A percentile compares a stretch with the other conserved stretches of the same genome.
Evolutionary conservation across 2,888 invertebrate genomes (phyloP).

Genomic region (Hoplodrina blanda): DNA sequence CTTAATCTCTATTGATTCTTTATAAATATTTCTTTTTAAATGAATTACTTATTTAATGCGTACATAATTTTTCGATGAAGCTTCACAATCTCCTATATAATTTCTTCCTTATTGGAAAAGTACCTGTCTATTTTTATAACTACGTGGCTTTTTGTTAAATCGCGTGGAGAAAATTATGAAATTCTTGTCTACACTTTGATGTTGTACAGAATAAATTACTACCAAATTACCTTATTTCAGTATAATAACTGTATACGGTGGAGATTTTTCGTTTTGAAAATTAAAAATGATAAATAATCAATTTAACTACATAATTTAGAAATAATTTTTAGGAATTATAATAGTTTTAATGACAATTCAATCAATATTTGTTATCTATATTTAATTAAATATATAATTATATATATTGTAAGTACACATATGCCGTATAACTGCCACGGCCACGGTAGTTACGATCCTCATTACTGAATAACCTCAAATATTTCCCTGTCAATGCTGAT

Average conservation of each 20-base stretch:
- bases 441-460: neutral
- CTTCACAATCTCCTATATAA: constrained; percentile 45
- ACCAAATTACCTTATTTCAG: too few relatives aligned
- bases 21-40: constrained; percentile 57
- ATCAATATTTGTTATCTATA: too few relatives aligned
- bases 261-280: neutral
- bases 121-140: constrained; percentile 25
- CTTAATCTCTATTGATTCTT: constrained; percentile 39
- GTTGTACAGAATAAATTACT: constrained; percentile 25
- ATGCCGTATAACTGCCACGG: neutral
- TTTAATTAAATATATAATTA: too few relatives aligned
- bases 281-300: neutral
- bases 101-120: constrained; percentile 37
- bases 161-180: constrained; percentile 43
- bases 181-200: constrained; percentile 39
- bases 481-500: too few relatives aligned
- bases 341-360: too few relatives aligned
- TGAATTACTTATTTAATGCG: constrained; percentile 56
- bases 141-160: constrained; percentile 49
- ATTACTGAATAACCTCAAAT: neutral
- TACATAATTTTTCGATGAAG: constrained; percentile 41
- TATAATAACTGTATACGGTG: constrained; percentile 7
- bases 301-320: neutral
- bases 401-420: too few relatives aligned
- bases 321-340: neutral